These are phyloP conservation scores for Rana temporaria DNA, from an alignment of 2,113 vertebrate genomes.

Conservation along the genomic window DNA sequence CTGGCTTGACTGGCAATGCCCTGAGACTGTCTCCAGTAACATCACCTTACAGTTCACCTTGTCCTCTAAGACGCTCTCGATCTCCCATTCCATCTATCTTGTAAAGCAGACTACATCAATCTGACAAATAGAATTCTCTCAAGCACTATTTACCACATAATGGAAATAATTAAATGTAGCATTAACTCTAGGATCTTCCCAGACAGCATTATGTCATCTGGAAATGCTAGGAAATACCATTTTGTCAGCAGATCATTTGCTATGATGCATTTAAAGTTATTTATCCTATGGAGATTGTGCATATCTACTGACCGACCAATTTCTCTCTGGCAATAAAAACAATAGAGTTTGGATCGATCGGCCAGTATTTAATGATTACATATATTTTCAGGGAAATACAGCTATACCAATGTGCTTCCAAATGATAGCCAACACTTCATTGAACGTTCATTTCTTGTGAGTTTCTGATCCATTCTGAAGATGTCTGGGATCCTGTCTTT, in stretches of 20 bases:
- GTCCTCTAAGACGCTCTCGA: constrained; percentile 88
- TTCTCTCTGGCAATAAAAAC: constrained; percentile 81
- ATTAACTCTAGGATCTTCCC: constrained; percentile 67
- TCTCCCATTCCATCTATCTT: constrained; percentile 95
- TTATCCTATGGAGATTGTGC: constrained; percentile 68
- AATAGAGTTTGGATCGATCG: constrained; percentile 74
- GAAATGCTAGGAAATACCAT: constrained; percentile 68
- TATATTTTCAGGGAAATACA: constrained; percentile 86
- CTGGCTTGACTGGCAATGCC: constrained; percentile 88
- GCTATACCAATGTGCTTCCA: constrained; percentile 87
- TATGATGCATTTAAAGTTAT: constrained; percentile 69
- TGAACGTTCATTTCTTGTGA: constrained; percentile 78
- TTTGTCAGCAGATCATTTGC: constrained; percentile 67
- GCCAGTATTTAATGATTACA: constrained; percentile 76
- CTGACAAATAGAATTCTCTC: constrained; percentile 68
- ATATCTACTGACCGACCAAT: constrained; percentile 65
- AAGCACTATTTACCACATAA: constrained; percentile 67
- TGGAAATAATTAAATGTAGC: constrained; percentile 72
- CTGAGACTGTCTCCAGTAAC: constrained; percentile 92
- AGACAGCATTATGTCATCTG: constrained; percentile 69
- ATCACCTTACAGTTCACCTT: constrained; percentile 93
- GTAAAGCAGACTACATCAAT: constrained; percentile 77
- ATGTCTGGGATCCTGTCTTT: constrained; percentile 75
- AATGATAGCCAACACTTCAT: constrained; percentile 74
- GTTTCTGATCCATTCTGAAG: constrained; percentile 75